Base-by-base conservation (phyloP, 2,888 invertebrate genomes). In the Rhynchonema sp. region DNA sequence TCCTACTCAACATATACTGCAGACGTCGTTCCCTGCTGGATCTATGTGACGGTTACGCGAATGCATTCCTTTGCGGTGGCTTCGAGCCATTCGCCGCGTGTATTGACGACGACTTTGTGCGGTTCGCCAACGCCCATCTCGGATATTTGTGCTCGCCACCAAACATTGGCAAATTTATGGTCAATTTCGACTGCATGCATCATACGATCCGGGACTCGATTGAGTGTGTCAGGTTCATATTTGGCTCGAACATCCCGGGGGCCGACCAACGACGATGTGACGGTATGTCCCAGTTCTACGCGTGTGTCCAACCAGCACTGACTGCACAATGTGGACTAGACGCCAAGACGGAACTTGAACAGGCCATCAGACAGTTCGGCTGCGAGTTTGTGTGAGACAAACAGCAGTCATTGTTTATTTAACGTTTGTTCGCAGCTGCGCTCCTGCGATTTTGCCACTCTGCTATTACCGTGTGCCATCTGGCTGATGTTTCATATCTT, bases 21-120 rank as follows among this genome's bases (percentile, higher is more conserved):
- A n/a, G n/a, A n/a, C 49, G n/a, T 3, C 20, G n/a, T 3, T n/a
- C 20, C 13, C 52, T 63, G 22, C 59, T 63, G 30, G 61, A 61
- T 20, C 38, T 63, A 27, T 63, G 63, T 53, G 63, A 63, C 57
- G 25, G 22, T 23, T 63, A 63, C 58, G 63, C 63, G 49, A 56
- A 59, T 28, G 62, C 62, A 25, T 63, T 62, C 58, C 60, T 62
- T 20, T 38, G 52, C 28, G 59, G 62, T 38, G 58, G 55, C 29
- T 60, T 59, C 46, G 26, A 25, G 9, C 55, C 54, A 9, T 62
- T 62, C 56, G 55, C 52, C n/a, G 26, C 23, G 1, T 63, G 63
- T 54, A 26, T 61, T 20, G 27, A 30, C 28, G 61, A 60, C 30
- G 60, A 62, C 53, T 20, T 58, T 26, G 54, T 63, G 25, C 55